Evolutionary conservation across 2,797 vertebrate genomes (phyloP).

Genomic region (Acrossocheilus fasciatus): DNA sequence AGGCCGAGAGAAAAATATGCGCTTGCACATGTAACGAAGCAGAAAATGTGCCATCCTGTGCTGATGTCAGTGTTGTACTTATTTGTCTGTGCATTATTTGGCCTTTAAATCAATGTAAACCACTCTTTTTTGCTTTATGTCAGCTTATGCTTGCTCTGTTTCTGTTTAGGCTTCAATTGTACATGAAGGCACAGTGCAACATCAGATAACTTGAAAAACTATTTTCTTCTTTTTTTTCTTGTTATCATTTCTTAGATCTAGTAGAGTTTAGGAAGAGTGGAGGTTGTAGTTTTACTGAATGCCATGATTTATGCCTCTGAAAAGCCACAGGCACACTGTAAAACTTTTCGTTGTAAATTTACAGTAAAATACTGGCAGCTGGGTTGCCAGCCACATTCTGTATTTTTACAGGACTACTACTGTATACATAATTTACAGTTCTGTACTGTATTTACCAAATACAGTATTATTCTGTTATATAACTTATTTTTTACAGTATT

Average conservation of each 20-base stretch:
- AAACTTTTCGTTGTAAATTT: too few relatives aligned
- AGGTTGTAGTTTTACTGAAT: not conserved
- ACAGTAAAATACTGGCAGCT: too few relatives aligned
- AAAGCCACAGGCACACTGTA: not conserved
- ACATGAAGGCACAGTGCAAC: not conserved
- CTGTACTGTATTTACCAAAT: too few relatives aligned
- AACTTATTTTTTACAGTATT: too few relatives aligned
- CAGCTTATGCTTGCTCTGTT: not conserved
- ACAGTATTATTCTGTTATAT: too few relatives aligned
- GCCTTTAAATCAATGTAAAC: not conserved
- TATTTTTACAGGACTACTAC: too few relatives aligned
- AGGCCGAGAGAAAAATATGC: too few relatives aligned
- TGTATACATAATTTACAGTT: too few relatives aligned
- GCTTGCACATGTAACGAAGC: not conserved
- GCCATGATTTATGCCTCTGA: not conserved
- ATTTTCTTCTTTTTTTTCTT: too few relatives aligned
- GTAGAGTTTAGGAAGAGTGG: not conserved
- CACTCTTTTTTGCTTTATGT: too few relatives aligned
- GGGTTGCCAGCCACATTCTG: too few relatives aligned
- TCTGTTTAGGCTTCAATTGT: not conserved
- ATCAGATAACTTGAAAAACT: not conserved
- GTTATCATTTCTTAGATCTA: not conserved
- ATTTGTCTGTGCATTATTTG: not conserved
- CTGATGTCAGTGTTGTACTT: too few relatives aligned
- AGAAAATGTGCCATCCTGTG: not conserved